These are phyloP conservation scores for Lasioglossum pauxillum DNA, from an alignment of 2,888 invertebrate genomes.

Conservation along the genomic window DNA sequence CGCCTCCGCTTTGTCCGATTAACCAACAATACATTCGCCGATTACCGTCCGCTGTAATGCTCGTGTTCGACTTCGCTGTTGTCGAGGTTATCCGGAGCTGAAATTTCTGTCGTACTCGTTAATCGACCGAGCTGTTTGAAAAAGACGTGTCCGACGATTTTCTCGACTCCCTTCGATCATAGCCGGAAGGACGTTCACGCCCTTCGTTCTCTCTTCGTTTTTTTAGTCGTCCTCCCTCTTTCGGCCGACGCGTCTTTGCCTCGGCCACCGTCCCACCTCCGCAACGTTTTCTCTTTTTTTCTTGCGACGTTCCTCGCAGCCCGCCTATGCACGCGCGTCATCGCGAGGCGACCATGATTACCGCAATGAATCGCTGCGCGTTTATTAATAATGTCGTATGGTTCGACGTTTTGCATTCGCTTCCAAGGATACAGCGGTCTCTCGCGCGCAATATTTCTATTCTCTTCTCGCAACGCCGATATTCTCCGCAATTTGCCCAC, in stretches of 20 bases:
- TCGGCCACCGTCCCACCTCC: not conserved
- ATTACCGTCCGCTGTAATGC: not conserved
- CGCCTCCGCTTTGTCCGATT: not conserved
- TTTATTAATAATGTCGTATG: constrained; percentile 82
- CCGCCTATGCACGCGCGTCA: constrained; percentile 48
- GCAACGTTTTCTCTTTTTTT: constrained; percentile 4
- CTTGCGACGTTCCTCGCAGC: constrained; percentile 5
- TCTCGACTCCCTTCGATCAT: not conserved
- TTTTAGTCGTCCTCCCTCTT: too few species aligned
- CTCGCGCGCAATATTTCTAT: constrained; percentile 80
- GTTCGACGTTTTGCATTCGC: constrained; percentile 79
- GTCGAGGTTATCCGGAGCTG: not conserved
- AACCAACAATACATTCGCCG: not conserved
- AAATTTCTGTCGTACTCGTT: not conserved
- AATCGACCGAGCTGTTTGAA: not conserved
- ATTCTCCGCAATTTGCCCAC: not conserved
- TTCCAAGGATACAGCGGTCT: constrained; percentile 78
- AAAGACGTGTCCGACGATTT: not conserved
- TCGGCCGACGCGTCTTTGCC: not conserved
- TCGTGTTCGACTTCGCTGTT: not conserved
- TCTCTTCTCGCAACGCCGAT: constrained; percentile 68
- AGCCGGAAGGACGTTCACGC: not conserved
- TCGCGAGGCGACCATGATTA: constrained; percentile 68
- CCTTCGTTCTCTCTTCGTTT: not conserved
- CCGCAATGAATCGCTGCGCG: constrained; percentile 78